Conservation (phyloP, 1,140 invertebrate genomes). For the Danaus melanippus region DNA sequence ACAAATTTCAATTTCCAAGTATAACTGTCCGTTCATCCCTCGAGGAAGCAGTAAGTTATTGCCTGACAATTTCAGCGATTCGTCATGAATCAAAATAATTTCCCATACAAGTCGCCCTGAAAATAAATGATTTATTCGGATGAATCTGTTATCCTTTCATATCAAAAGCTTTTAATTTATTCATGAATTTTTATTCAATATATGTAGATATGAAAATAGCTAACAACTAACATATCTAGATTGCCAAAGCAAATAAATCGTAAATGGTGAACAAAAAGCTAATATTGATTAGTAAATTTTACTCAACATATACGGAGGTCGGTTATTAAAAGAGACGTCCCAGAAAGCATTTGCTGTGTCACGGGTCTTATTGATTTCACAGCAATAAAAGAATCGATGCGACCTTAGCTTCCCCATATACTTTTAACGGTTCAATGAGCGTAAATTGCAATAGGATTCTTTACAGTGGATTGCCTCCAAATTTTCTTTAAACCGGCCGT, state of each 20-base stretch:
- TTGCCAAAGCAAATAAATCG: too few species aligned
- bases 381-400: slow-evolving; percentile 63
- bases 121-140: slow-evolving; percentile 27
- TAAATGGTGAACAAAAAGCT: slow-evolving; percentile 8
- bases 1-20: slow-evolving; percentile 71
- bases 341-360: slow-evolving; percentile 38
- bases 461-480: slow-evolving; percentile 46
- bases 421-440: slow-evolving; percentile 62
- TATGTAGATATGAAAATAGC: too few species aligned
- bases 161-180: not conserved
- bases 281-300: not conserved
- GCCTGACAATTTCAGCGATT: slow-evolving; percentile 38
- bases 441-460: slow-evolving; percentile 69
- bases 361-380: slow-evolving; percentile 57
- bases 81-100: slow-evolving; percentile 7
- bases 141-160: slow-evolving; percentile 18
- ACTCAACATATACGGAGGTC: too few species aligned
- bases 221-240: too few species aligned
- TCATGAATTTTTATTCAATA: too few species aligned
- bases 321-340: slow-evolving; percentile 25
- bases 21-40: slow-evolving; percentile 45
- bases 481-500: slow-evolving; percentile 17
- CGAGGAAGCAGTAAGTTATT: slow-evolving; percentile 56
- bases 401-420: slow-evolving; percentile 57
- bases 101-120: not conserved